A percentile compares a stretch with the other conserved stretches of the same genome.
These are phyloP conservation scores for Hyaena hyaena DNA, from an alignment of 2,113 vertebrate genomes.

Conservation along the genomic window DNA sequence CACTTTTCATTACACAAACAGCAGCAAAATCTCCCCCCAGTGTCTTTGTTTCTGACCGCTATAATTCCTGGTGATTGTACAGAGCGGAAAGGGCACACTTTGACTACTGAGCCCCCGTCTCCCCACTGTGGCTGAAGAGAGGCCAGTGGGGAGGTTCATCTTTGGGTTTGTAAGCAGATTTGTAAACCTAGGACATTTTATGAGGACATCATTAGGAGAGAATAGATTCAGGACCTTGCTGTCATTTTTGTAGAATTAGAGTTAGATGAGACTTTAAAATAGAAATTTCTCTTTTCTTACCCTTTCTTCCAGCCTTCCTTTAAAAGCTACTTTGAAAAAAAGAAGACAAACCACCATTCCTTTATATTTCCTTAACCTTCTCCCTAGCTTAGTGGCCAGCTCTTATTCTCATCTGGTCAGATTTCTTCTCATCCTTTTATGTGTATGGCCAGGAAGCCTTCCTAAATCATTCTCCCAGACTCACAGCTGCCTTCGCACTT, in stretches of 20 bases:
- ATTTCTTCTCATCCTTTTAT: conserved; percentile 81
- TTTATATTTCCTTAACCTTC: conserved; percentile 46
- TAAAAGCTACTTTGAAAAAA: fast-evolving
- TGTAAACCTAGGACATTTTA: conserved; percentile 12
- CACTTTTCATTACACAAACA: conserved; percentile 34
- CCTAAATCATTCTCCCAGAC: conserved; percentile 64
- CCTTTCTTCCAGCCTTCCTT: conserved; percentile 63
- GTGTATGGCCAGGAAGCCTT: conserved; percentile 51
- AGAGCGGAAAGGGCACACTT: conserved; percentile 44
- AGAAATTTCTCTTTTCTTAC: conserved; percentile 42
- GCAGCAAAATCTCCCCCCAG: background rate
- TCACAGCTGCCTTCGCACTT: conserved; percentile 65
- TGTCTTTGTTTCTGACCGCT: conserved; percentile 3
- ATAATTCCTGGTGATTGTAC: background rate
- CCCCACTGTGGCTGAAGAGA: background rate
- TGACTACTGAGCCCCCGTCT: background rate
- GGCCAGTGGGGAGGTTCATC: background rate
- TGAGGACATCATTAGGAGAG: conserved; percentile 53
- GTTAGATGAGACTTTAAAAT: background rate
- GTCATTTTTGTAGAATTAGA: conserved; percentile 35
- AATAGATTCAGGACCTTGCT: conserved; percentile 43
- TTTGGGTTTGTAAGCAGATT: conserved; percentile 19
- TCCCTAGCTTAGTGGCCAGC: conserved; percentile 17
- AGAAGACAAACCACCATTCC: background rate
- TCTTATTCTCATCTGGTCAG: conserved; percentile 76